A percentile compares a stretch with the other conserved stretches of the same genome.
phyloP scores from a whole-genome alignment of 2,888 invertebrate species.

The Drosophila recens region DNA sequence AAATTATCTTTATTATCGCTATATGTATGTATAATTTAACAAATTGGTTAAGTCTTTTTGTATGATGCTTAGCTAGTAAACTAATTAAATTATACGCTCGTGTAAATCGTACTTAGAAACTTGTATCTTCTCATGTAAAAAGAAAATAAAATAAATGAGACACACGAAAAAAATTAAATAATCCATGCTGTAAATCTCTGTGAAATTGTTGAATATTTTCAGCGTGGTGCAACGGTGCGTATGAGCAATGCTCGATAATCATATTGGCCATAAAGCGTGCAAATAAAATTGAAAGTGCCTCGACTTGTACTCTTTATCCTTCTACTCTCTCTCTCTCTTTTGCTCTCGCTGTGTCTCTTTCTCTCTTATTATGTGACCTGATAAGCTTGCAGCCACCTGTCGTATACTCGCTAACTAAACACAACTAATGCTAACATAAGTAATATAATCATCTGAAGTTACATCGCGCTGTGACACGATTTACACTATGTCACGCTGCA shows the following conservation, averaged over 20 bases:
- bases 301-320: constrained; percentile 7
- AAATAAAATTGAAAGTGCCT: constrained; percentile 76
- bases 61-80: constrained; percentile 68
- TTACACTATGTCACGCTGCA: constrained; percentile 59
- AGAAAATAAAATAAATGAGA: constrained; percentile 36
- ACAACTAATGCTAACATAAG: constrained; percentile 59
- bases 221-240: constrained; percentile 61
- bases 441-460: constrained; percentile 64
- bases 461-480: constrained; percentile 53
- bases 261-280: constrained; percentile 58
- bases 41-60: constrained; percentile 42
- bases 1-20: constrained; percentile 12
- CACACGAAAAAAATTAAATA: neutral
- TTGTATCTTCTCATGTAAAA: constrained; percentile 58
- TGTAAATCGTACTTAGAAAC: constrained; percentile 56
- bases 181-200: neutral
- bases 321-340: neutral
- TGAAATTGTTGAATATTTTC: constrained; percentile 9
- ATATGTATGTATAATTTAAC: constrained; percentile 31
- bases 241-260: constrained; percentile 70
- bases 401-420: constrained; percentile 38
- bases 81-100: constrained; percentile 70
- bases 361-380: constrained; percentile 14
- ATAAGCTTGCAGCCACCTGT: constrained; percentile 54
- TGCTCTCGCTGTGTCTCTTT: constrained; percentile 6